phyloP scores from a whole-genome alignment of 2,113 vertebrate species.

The Microcebus griseorufus region DNA sequence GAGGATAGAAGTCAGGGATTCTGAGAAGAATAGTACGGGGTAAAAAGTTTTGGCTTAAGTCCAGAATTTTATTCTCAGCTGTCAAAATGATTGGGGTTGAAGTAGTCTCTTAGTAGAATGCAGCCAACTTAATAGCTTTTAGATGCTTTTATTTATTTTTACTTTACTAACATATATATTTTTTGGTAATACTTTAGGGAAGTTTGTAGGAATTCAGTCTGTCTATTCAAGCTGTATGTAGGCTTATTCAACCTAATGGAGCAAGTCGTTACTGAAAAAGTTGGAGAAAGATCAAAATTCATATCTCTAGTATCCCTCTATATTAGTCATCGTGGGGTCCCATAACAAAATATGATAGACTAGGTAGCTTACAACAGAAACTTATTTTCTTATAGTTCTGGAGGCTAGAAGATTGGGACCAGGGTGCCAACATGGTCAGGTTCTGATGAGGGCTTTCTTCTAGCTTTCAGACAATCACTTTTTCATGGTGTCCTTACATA shows the following conservation, averaged over 20 bases:
- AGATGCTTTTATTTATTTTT: background rate
- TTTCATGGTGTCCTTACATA: background rate
- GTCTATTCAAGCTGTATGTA: background rate
- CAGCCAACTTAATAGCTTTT: background rate
- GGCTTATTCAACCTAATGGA: background rate
- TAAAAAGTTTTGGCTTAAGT: background rate
- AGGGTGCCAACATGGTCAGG: background rate
- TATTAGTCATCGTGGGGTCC: background rate
- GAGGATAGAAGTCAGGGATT: background rate
- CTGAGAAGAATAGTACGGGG: background rate
- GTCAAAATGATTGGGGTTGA: background rate
- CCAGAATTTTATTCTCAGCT: background rate
- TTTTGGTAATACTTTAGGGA: background rate
- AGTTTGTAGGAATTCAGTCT: background rate
- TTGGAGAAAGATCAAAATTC: background rate
- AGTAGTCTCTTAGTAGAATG: background rate
- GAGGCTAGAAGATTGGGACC: background rate
- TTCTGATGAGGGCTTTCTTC: background rate
- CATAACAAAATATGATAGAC: background rate
- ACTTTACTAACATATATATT: background rate
- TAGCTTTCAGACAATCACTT: background rate
- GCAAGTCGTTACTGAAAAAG: background rate
- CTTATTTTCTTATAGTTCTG: background rate
- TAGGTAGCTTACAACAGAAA: background rate
- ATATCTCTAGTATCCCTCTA: background rate